Conservation (phyloP, 2,888 invertebrate genomes). For the Drosophila mimica region DNA sequence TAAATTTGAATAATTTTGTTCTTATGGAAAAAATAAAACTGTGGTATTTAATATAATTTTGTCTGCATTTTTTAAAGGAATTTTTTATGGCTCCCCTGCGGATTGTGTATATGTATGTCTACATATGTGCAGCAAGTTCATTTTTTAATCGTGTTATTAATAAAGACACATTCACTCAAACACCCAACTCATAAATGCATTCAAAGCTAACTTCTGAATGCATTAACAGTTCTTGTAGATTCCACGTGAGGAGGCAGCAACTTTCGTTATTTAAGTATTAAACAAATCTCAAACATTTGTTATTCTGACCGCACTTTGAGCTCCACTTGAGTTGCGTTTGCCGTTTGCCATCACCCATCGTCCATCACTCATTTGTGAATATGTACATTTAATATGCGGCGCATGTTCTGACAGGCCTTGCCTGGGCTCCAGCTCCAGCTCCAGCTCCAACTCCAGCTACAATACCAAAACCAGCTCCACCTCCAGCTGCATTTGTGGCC, state of each 20-base stretch:
- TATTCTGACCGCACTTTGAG: slow-evolving; percentile 46
- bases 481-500: slow-evolving; percentile 29
- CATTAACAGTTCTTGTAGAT: background rate
- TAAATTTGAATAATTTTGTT: background rate
- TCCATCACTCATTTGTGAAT: slow-evolving; percentile 35
- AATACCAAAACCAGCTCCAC: background rate
- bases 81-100: background rate
- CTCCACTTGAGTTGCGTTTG: slow-evolving; percentile 31
- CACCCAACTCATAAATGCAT: too few species aligned
- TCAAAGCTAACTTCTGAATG: background rate
- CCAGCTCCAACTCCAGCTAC: slow-evolving; percentile 2
- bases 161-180: background rate
- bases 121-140: background rate
- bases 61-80: rapidly evolving
- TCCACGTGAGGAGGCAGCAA: background rate
- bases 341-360: slow-evolving; percentile 7
- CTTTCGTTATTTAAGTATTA: slow-evolving; percentile 28
- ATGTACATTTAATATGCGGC: slow-evolving; percentile 65
- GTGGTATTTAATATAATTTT: too few species aligned
- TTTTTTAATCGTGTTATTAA: background rate
- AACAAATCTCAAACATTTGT: slow-evolving; percentile 37
- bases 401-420: slow-evolving; percentile 64
- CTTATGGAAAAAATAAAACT: background rate
- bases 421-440: slow-evolving; percentile 24
- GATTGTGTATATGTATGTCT: background rate